Base-by-base conservation (phyloP, 2,113 vertebrate species). In the Coreoperca whiteheadi region DNA sequence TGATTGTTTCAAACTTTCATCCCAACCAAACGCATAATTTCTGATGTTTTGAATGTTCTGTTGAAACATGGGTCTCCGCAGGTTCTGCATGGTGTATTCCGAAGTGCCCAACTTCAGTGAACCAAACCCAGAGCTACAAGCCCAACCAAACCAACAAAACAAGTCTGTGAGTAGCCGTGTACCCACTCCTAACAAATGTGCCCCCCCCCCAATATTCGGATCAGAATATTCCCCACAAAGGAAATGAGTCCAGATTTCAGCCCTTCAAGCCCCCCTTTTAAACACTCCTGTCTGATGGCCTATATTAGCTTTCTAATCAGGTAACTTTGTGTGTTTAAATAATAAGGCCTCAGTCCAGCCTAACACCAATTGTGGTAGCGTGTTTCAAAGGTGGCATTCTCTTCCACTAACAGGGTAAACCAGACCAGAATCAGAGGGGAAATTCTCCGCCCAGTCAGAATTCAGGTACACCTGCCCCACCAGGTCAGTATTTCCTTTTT, bases 91-190 rank as follows among this genome's bases (percentile, higher is more conserved):
- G 98, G 98, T 99, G 41, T 99, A 99, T 90, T 99, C 98, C 57
- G 98, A 99, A 96, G 96, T 99, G 92, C 98, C 98, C 89, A 99
- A 99, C 94, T 99, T 99, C 94, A 99, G 98, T 39, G 98, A 99
- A 81, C 98, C 98, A 90, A 99, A 98, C 91, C 95, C 95, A 0
- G 98, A 99, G 56, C 95, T 98, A 85, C 2, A 95, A 12, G 85
- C 95, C 82, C 97, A 97, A 91, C 77, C 81, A 15, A 96, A 94
- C 87, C 94, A 95, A 88, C 94, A 95, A 74, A 98, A 95, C 94
- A 99, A 98, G 95, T 94, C 94, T 95, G 98, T 99, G 96, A 92
- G 93, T 93, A 83, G 10, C 46, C 6, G 0, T 11, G 21, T 18
- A 41, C 37, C 14, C 43, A 39, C 53, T 46, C 10, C 34, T 46